Evolutionary conservation across 2,888 invertebrate genomes (phyloP).

Genomic region (Selenia dentaria): DNA sequence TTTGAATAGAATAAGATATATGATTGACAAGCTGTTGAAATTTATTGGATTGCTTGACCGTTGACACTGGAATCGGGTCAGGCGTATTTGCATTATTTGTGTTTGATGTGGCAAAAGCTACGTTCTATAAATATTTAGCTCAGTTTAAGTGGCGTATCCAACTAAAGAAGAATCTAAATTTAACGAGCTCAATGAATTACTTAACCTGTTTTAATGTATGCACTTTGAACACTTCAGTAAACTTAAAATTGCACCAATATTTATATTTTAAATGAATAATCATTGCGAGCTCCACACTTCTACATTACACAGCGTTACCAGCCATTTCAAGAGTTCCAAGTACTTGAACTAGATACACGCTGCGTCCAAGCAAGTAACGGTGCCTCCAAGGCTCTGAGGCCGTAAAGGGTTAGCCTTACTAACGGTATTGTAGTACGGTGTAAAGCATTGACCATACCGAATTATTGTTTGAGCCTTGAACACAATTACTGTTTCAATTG

Average conservation of each 20-base stretch:
- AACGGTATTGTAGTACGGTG: conserved; percentile 31
- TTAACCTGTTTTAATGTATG: too few relatives aligned
- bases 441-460: conserved; percentile 36
- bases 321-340: conserved; percentile 4
- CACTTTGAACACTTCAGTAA: too few relatives aligned
- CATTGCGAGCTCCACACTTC: conserved; percentile 5
- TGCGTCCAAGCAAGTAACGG: conserved; percentile 40
- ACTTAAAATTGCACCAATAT: too few relatives aligned
- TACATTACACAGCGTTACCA: too few relatives aligned
- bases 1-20: conserved; percentile 36
- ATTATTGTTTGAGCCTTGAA: conserved; percentile 28
- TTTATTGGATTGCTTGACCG: conserved; percentile 27
- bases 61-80: conserved; percentile 18
- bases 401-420: conserved; percentile 49
- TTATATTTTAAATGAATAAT: too few relatives aligned
- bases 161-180: too few relatives aligned
- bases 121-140: too few relatives aligned
- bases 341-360: conserved; percentile 30
- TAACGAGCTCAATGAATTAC: too few relatives aligned
- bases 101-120: not conserved
- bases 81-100: not conserved
- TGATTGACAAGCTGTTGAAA: conserved; percentile 48
- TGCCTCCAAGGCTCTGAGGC: conserved; percentile 40
- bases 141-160: too few relatives aligned
- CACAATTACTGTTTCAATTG: conserved; percentile 11